A percentile compares a stretch with the other conserved stretches of the same genome.
These are phyloP conservation scores for Bicyclus anynana DNA, from an alignment of 1,140 invertebrate genomes.

Conservation along the genomic window DNA sequence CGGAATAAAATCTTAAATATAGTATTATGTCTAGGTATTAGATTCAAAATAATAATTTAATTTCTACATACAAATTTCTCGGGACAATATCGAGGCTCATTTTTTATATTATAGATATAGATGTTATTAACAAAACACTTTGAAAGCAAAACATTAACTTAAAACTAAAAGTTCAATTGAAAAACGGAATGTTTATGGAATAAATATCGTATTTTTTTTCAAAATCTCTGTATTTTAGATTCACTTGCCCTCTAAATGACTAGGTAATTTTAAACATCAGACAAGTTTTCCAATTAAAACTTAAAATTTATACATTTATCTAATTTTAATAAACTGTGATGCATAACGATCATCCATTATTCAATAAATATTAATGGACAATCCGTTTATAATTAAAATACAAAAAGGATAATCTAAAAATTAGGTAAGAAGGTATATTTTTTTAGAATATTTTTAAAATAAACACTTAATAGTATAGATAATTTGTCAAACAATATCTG, in stretches of 20 bases:
- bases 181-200: constrained; percentile 34
- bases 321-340: not conserved
- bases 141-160: not conserved
- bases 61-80: constrained; percentile 1
- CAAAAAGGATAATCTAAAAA: constrained; percentile 1
- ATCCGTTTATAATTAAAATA: not conserved
- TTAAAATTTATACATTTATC: not conserved
- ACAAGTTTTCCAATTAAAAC: constrained; percentile 16
- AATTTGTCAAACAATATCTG: constrained; percentile 33
- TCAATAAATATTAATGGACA: not conserved
- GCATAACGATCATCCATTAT: not conserved
- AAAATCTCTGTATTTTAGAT: not conserved
- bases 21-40: constrained; percentile 17
- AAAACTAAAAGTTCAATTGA: constrained; percentile 1
- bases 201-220: constrained; percentile 15
- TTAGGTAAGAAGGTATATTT: not conserved
- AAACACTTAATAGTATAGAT: constrained; percentile 19
- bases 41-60: constrained; percentile 18
- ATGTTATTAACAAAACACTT: too few relatives aligned
- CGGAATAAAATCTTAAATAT: constrained; percentile 13
- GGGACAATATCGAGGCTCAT: not conserved
- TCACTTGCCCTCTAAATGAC: constrained; percentile 37
- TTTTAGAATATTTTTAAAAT: not conserved
- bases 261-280: constrained; percentile 43
- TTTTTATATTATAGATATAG: not conserved